Evolutionary conservation across 1,140 invertebrate genomes (phyloP), one percentile per base, ranked within the genome.

Genomic region (Dendrolimus punctatus): DNA sequence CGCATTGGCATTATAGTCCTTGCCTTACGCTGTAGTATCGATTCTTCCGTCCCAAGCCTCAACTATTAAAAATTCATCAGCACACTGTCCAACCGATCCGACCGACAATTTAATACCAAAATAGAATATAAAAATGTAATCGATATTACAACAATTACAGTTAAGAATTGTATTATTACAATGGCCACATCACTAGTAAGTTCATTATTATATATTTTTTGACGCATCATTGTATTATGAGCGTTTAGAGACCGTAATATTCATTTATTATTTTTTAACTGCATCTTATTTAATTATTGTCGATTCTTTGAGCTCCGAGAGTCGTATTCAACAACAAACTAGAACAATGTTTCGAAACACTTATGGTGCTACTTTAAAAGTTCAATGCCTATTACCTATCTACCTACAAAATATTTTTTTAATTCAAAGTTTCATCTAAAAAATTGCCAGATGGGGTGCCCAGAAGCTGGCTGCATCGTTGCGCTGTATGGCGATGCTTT

Each of bases 11-110:
- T 45, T 50, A 39, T 38, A 73, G 68, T 76, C 71, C 71, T 76
- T 73, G 66, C 68, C 68, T 63, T 70, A 65, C 61, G 68, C 58
- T 60, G 57, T 75, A 72, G 70, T 83, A 85, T 83, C 67, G 81
- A 85, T 80, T 80, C 64, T 77, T 76, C 78, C 78, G 80, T 85
- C 81, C 80, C 73, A 60, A 74, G 71, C 73, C 69, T 75, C 66
- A 58, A 71, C 68, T 75, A 71, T 76, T 85, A 82, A 51, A 81
- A 79, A 81, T 81, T 83, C 76, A 85, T 80, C 67, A 68, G 68
- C 76, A 73, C 62, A 62, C 58, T 74, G 73, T 76, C 76, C 73
- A 70, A 67, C 67, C 62, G 62, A 66, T 73, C 68, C 68, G 70
- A 71, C 69, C 70, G 69, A 71, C 55, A 53, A 40, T 47, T 49